Conservation (phyloP, 2,113 vertebrate genomes). For the Rhynchomys soricoides region DNA sequence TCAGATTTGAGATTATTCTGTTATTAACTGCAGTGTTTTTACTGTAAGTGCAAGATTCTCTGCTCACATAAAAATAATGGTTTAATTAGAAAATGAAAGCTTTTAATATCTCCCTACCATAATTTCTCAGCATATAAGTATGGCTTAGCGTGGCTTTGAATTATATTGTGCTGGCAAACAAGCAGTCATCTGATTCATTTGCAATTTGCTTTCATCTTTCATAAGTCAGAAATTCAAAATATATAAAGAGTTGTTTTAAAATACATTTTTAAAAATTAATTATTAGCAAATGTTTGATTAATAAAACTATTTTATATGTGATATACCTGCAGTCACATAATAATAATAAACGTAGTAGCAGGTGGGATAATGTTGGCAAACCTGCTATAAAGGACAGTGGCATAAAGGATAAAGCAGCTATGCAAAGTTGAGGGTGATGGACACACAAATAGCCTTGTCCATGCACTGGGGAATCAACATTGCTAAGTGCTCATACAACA, state of each 20-base stretch:
- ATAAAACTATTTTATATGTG: not conserved
- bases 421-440: not conserved
- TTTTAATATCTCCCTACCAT: not conserved
- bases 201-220: not conserved
- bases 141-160: not conserved
- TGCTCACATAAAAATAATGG: not conserved
- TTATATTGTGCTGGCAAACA: not conserved
- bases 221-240: too few species aligned
- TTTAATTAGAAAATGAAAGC: not conserved
- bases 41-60: too few species aligned
- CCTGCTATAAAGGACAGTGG: not conserved
- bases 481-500: not conserved
- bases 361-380: not conserved
- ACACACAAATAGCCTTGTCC: not conserved
- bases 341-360: not conserved
- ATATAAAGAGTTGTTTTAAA: not conserved
- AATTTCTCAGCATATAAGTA: not conserved
- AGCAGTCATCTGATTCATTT: not conserved
- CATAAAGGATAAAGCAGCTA: not conserved
- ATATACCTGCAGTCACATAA: not conserved
- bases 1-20: not conserved
- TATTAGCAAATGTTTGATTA: not conserved
- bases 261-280: not conserved
- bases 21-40: not conserved
- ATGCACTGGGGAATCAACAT: not conserved